Base-by-base conservation (phyloP, 30 jellyfish, hydroid and myxozoan species). In the Pseudorhiza aurosa region DNA sequence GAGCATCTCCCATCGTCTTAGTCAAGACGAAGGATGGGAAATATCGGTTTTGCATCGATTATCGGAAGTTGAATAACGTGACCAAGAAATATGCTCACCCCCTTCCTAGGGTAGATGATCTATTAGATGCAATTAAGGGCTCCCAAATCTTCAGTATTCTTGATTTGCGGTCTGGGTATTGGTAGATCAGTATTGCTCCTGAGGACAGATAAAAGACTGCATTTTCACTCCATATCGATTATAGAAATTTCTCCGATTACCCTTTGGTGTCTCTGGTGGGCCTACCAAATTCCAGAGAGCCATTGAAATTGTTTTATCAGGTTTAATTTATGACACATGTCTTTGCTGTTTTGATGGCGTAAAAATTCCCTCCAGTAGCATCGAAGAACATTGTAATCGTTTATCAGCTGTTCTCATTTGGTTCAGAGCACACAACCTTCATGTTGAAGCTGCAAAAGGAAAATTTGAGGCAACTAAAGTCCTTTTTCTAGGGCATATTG, bases 11-110 rank as follows among this genome's bases (percentile, higher is more conserved):
- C 43, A 35, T 73, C 15, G 91, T 84, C 32, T 43, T 84, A 14
- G 95, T 73, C 12, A 63, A 63, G 0, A 84, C 73, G 71, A 84
- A 84, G 83, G 93, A 84, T 53, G 94, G 94, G 71, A 53, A 81
- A 56, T 67, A 70, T 6, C 73, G 95, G n/a, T 75, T 84, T 64
- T 79, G 91, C 74, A 82, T 68, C 10, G 94, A 82, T 45, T 82
- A 9, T 59, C 94, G 93, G 5, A 72, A 82, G 58, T 70, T 69
- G 1, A 82, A 68, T 35, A 11, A 59, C 25, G 77, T 72, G 10
- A 84, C 95, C 25, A 47, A 27, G 5, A 46, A 37, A 58, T 83
- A 72, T 59, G 65, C 29, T 17, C 60, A 73, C 71, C 95, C 91
- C 10, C 43, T 84, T 28, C 95, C 87, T 68, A 51, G 89, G 25